A percentile compares a stretch with the other conserved stretches of the same genome.
Evolutionary conservation across 2,797 vertebrate genomes (phyloP).

Genomic region (Thalassophryne amazonica): DNA sequence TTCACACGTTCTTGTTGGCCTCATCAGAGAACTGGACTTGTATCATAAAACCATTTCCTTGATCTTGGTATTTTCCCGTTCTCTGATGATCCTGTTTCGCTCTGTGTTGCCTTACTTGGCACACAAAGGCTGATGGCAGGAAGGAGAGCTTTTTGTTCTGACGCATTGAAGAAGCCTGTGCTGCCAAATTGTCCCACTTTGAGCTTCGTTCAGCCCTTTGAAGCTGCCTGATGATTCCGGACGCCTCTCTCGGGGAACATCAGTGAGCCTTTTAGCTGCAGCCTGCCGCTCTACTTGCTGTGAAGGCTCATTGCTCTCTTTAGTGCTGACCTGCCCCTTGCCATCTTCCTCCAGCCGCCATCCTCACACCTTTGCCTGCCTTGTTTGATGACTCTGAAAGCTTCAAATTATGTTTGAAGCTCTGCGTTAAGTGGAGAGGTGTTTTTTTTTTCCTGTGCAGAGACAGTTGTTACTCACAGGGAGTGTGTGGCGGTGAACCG

Average conservation of each 20-base stretch:
- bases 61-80: background rate
- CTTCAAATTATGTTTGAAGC: constrained; percentile 43
- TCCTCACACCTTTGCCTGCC: background rate
- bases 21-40: too few species aligned
- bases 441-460: constrained; percentile 2
- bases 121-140: background rate
- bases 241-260: constrained; percentile 4
- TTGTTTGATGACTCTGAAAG: constrained; percentile 34
- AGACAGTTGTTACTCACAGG: constrained; percentile 25
- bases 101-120: background rate
- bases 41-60: too few species aligned
- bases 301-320: constrained; percentile 21
- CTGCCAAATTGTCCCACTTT: constrained; percentile 18
- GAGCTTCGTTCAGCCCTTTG: constrained; percentile 24
- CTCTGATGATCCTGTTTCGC: background rate
- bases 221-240: constrained; percentile 36
- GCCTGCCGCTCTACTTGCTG: constrained; percentile 20
- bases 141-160: constrained; percentile 17
- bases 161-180: background rate
- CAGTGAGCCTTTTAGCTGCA: constrained; percentile 22
- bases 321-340: background rate
- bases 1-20: too few species aligned
- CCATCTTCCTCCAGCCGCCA: background rate
- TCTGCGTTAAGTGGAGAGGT: background rate
- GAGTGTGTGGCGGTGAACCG: constrained; percentile 1